Conservation (phyloP, 1,140 invertebrate genomes). For the Leptestheria dahalacensis region DNA sequence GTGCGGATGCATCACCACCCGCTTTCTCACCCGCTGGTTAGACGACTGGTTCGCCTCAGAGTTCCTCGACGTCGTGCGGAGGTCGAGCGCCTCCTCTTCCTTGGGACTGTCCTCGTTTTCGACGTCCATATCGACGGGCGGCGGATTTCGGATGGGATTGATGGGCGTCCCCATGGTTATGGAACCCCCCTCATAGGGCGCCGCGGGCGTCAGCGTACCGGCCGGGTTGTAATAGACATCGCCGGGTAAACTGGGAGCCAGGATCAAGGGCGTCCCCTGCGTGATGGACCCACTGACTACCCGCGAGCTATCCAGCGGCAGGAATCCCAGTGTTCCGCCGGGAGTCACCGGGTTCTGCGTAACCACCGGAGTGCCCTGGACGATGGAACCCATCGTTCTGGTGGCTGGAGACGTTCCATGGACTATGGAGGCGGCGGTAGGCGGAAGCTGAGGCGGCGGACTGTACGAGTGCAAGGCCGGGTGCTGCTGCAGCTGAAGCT, state of each 20-base stretch:
- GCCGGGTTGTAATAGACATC: conserved; percentile 8
- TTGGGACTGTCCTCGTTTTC: conserved; percentile 3
- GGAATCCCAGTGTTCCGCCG: neutral
- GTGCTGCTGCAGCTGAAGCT: conserved; percentile 30
- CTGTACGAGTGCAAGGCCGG: conserved; percentile 17
- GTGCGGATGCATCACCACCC: conserved; percentile 21
- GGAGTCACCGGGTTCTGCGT: neutral
- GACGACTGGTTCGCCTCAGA: neutral
- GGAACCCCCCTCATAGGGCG: conserved; percentile 4
- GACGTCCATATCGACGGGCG: neutral
- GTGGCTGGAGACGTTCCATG: conserved; percentile 9
- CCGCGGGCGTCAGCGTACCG: neutral
- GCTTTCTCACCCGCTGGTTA: neutral
- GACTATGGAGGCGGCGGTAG: neutral
- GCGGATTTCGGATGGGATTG: neutral
- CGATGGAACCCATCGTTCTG: conserved; percentile 43
- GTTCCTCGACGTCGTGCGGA: conserved; percentile 3
- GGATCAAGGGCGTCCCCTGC: conserved; percentile 4
- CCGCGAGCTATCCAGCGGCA: neutral
- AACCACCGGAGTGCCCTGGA: conserved; percentile 40
- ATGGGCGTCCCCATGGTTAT: conserved; percentile 5
- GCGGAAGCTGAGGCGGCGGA: conserved; percentile 19
- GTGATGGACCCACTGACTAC: conserved; percentile 11
- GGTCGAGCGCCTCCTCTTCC: conserved; percentile 14
- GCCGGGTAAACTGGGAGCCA: neutral